Evolutionary conservation across 2,113 vertebrate species (phyloP), one percentile per base, ranked within the genome.

Genomic region (Chaenogobius annularis): DNA sequence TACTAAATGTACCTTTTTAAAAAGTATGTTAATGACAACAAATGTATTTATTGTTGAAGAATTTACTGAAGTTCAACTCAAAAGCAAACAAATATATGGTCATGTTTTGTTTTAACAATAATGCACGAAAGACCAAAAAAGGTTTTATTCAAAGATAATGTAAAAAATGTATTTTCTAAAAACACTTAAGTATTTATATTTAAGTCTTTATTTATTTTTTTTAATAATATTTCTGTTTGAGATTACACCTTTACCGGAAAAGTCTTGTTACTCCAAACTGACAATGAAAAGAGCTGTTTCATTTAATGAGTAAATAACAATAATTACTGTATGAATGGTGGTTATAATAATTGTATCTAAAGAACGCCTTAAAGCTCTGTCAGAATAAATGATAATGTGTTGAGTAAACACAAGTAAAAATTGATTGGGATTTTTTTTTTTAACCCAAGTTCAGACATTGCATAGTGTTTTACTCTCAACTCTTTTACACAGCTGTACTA

Each of bases 401-500:
- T 59, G 20, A 22, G 20, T 58, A 62, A 31, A 7, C 23, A 47
- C 23, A 12, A 70, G 26, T 31, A 1, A 31, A 31, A 31, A 19
- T 3, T 9, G 54, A 15, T 65, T 69, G 11, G 6, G 19, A 64
- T 20, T n/a, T n/a, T n/a, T n/a, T n/a, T n/a, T n/a, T n/a, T n/a
- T n/a, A n/a, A 50, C 26, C 68, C 73, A 43, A 14, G n/a, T 37
- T 64, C 66, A 13, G 3, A 73, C 55, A 75, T 62, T 7, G 79
- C 66, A 77, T 54, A 1, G 48, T 75, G 72, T 81, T 77, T 74
- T 23, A 43, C 10, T n/a, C 17, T 63, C 37, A 63, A 63, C 66
- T 85, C 85, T 78, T 71, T 77, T 71, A 86, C 88, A 85, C 82
- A 78, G 70, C 83, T 90, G 83, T 87, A 79, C 92, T 93, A 93